A percentile compares a stretch with the other conserved stretches of the same genome.
phyloP scores from a whole-genome alignment of 2,797 vertebrate species.

The Toxotes lorentzi region DNA sequence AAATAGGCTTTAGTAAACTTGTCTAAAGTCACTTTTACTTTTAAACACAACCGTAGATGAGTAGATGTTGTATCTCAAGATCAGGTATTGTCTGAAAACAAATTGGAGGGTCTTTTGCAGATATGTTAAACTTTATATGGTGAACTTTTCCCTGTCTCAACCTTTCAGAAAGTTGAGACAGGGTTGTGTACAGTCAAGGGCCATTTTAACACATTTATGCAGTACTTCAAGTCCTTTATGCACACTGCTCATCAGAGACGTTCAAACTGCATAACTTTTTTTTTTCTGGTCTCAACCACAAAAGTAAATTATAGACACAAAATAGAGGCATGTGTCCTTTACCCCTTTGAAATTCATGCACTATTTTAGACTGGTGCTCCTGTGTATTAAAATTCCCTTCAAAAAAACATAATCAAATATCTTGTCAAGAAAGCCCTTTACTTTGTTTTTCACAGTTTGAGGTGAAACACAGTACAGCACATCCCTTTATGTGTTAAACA shows the following conservation, averaged over 20 bases:
- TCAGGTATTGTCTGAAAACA: background rate
- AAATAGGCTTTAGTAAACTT: background rate
- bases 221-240: background rate
- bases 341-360: constrained; percentile 2
- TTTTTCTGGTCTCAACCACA: background rate
- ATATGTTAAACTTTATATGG: too few relatives aligned
- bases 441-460: constrained; percentile 22
- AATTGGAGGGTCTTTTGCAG: too few relatives aligned
- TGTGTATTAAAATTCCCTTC: background rate
- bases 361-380: background rate
- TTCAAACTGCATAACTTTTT: too few relatives aligned
- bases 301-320: background rate
- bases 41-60: background rate
- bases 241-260: too few relatives aligned
- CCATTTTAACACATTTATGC: background rate
- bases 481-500: constrained; percentile 26
- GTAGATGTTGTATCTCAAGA: background rate
- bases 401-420: constrained; percentile 8
- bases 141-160: too few relatives aligned
- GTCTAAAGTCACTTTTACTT: background rate
- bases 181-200: background rate
- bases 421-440: background rate
- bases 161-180: too few relatives aligned
- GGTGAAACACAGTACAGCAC: background rate
- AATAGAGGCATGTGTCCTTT: background rate